A percentile compares a stretch with the other conserved stretches of the same genome.
Evolutionary conservation across 2,888 invertebrate genomes (phyloP).

Genomic region (Mylabris sibirica): DNA sequence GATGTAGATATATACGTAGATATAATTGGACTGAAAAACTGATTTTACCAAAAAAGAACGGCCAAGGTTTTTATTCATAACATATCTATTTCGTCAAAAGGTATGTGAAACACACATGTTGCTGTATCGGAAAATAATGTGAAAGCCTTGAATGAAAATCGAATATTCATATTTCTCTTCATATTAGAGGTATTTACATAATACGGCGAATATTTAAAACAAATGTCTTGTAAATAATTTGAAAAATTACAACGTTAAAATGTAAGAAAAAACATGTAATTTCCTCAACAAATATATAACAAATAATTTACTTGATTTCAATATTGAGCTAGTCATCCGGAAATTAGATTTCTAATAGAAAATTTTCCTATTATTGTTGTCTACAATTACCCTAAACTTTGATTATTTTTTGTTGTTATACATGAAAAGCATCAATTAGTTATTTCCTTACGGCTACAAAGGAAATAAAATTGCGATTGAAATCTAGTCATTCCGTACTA

Average conservation of each 20-base stretch:
- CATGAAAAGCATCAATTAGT: slow-evolving; percentile 1
- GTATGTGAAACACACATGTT: no score
- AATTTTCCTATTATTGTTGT: slow-evolving; percentile 17
- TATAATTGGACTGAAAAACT: no score
- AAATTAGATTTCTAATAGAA: slow-evolving; percentile 19
- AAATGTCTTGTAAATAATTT: slow-evolving; percentile 34
- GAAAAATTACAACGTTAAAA: slow-evolving; percentile 21
- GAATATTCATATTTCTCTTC: slow-evolving; percentile 29
- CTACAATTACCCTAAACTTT: slow-evolving; percentile 1
- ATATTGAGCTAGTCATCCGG: slow-evolving; percentile 10
- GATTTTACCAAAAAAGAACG: not conserved
- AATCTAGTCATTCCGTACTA: not conserved
- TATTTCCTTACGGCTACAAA: not conserved
- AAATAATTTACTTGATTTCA: slow-evolving; percentile 3
- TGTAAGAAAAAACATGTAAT: not conserved
- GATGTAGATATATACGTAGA: no score
- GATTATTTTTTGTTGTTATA: not conserved
- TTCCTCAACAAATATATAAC: slow-evolving; percentile 9
- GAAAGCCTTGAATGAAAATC: slow-evolving; percentile 30
- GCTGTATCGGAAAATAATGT: no score
- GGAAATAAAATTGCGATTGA: slow-evolving; percentile 7
- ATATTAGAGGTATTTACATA: slow-evolving; percentile 18
- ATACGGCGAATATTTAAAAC: slow-evolving; percentile 24
- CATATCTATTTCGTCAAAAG: no score
- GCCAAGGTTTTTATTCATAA: no score